Evolutionary conservation across 2,113 vertebrate species (phyloP).

Genomic region (Hippolais icterina): DNA sequence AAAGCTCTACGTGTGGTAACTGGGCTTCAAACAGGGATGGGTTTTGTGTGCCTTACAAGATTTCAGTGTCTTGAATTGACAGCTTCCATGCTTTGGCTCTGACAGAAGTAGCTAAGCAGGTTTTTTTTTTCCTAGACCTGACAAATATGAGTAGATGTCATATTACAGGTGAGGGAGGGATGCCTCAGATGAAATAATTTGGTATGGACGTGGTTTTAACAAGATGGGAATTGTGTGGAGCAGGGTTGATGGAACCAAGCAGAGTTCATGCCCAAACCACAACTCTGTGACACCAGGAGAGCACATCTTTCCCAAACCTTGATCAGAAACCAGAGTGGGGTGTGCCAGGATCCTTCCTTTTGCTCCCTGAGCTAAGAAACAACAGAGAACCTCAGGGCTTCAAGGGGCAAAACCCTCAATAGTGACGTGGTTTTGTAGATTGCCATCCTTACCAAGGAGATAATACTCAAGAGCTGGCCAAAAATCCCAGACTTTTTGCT

Average conservation of each 20-base stretch:
- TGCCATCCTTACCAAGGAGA: not conserved
- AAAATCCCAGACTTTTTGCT: not conserved
- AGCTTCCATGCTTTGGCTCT: not conserved
- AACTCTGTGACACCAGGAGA: not conserved
- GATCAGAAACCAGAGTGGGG: not conserved
- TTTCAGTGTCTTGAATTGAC: not conserved
- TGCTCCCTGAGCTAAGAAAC: not conserved
- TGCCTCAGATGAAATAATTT: slow-evolving; percentile 7
- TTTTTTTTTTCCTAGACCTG: not conserved
- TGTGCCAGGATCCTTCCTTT: not conserved
- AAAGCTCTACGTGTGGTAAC: not conserved
- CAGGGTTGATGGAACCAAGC: not conserved
- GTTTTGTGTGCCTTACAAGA: not conserved
- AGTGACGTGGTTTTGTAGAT: not conserved
- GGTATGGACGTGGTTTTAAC: not conserved
- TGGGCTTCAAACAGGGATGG: not conserved
- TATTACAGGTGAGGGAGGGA: slow-evolving; percentile 2
- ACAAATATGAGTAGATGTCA: not conserved
- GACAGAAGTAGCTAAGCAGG: not conserved
- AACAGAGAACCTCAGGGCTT: not conserved
- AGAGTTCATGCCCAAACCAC: rapidly evolving
- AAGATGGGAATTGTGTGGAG: not conserved
- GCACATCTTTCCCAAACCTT: not conserved
- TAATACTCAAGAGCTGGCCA: not conserved
- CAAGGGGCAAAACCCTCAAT: not conserved